Evolutionary conservation across 2,113 vertebrate genomes (phyloP), one percentile per base, ranked within the genome.

Genomic region (Limanda limanda): DNA sequence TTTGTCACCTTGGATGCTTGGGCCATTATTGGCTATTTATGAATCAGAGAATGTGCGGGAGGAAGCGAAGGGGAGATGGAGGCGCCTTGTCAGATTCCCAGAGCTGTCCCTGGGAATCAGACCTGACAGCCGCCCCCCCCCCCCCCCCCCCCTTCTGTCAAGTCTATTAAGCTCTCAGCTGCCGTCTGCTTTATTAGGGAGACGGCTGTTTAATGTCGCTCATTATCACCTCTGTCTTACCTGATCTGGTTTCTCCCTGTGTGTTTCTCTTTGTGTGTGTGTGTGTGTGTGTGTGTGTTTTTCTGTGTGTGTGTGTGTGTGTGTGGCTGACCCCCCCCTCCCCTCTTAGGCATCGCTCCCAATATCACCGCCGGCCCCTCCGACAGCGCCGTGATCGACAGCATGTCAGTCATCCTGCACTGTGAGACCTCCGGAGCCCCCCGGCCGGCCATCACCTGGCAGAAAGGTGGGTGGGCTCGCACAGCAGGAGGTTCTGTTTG

Each of bases 391-490:
- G 98, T 99, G 91, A 99, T 98, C 14, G 98, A 99, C 0, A 94
- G 98, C 87, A 97, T 96, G 95, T 95, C 98, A 0, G 95, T 98
- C 63, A 94, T 99, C 56, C 93, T 99, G 76, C 96, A 95, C 66
- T 99, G 98, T 4, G 96, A 99, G 94, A 99, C 98, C 37, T 97
- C 97, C 0, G 98, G 98, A 55, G 98, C 98, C 0, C 98, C 98
- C 0, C 93, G 97, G 69, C 98, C 98, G 0, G 97, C 97, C 87
- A 98, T 99, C 94, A 97, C 97, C 11, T 99, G 98, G 98, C 97
- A 99, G 94, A 99, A 97, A 96, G 97, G 98, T 94, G 78, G 51
- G 90, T 82, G 71, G 67, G 89, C 51, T 67, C 40, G 62, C 74
- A 76, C 79, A 80, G 86, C 70, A 51, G 47, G 45, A 57, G 57